Evolutionary conservation across 2,888 invertebrate species (phyloP), one percentile per base, ranked within the genome.

Genomic region (Merodon equestris): DNA sequence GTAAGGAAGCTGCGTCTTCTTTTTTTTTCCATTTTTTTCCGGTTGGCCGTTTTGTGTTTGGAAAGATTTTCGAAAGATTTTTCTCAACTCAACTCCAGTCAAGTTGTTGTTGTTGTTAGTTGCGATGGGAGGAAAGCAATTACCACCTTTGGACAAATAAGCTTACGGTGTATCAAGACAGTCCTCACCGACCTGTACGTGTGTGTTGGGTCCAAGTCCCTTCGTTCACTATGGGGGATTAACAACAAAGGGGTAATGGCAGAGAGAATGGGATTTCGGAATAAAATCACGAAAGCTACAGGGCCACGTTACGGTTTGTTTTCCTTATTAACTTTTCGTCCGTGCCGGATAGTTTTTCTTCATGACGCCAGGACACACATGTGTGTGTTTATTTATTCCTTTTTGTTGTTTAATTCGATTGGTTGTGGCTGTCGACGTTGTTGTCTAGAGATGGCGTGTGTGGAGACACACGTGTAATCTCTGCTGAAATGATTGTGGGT

Each of bases 321-420:
- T 79, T 79, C 79, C 79, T 79, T 79, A 79, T 79, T 79, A 79
- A 79, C 74, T 79, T 79, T 74, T 79, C 73, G 68, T 70, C 64
- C 79, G 73, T 79, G 27, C 73, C 74, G 44, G 74, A 74, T 79
- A 74, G 27, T 27, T 27, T 27, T 27, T 7, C 27, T 27, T 7
- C 7, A 2, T 2, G 2, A 27, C 27, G 27, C 7, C 2, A 4
- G 27, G 2, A 27, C 7, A 7, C 27, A 2, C 7, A 7, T 27
- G 27, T 27, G 27, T 68, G 58, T 68, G 73, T 56, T 68, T 79
- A 67, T 74, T 68, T 79, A 79, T 79, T 67, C 68, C 58, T 64
- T 79, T 73, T 64, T 74, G 68, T 45, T 68, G 19, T 68, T 74
- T 74, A 74, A 74, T 79, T 79, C 68, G 79, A 79, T 79, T 74